Conservation (phyloP, 2,888 invertebrate genomes). For the Latheticus oryzae region DNA sequence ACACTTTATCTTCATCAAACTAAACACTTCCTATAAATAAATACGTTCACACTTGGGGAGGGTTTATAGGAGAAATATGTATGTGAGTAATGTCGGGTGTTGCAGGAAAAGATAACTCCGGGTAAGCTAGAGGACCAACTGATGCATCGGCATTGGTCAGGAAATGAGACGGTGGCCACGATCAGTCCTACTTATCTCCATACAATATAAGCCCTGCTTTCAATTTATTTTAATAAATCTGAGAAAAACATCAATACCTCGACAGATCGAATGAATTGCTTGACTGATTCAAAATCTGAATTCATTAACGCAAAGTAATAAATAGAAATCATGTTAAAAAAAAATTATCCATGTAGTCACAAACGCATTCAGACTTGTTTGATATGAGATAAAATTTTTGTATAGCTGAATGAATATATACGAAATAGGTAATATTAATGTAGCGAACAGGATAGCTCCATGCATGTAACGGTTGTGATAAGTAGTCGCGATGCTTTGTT, state of each 20-base stretch:
- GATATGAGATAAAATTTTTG: neutral
- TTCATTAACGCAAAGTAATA: no score
- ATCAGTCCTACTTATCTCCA: slow-evolving; percentile 58
- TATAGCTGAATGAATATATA: slow-evolving; percentile 10
- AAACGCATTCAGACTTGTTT: no score
- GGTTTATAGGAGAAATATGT: slow-evolving; percentile 44
- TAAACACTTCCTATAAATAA: no score
- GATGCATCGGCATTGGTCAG: slow-evolving; percentile 46
- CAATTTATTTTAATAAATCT: slow-evolving; percentile 68
- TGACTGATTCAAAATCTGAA: no score
- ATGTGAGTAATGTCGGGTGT: slow-evolving; percentile 46
- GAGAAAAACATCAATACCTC: slow-evolving; percentile 63
- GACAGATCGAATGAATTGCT: no score
- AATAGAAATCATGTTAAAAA: no score
- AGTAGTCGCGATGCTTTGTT: slow-evolving; percentile 59
- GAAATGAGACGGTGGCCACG: slow-evolving; percentile 60
- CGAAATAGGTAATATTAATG: slow-evolving; percentile 43
- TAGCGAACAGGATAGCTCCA: slow-evolving; percentile 43
- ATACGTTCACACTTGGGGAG: no score
- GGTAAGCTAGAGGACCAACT: slow-evolving; percentile 36
- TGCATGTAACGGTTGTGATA: slow-evolving; percentile 48
- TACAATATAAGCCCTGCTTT: slow-evolving; percentile 63
- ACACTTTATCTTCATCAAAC: no score
- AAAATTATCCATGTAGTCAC: no score
- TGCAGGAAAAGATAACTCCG: slow-evolving; percentile 40